Base-by-base conservation (phyloP, 2,888 invertebrate species). In the Marasmarcha lunaedactyla region DNA sequence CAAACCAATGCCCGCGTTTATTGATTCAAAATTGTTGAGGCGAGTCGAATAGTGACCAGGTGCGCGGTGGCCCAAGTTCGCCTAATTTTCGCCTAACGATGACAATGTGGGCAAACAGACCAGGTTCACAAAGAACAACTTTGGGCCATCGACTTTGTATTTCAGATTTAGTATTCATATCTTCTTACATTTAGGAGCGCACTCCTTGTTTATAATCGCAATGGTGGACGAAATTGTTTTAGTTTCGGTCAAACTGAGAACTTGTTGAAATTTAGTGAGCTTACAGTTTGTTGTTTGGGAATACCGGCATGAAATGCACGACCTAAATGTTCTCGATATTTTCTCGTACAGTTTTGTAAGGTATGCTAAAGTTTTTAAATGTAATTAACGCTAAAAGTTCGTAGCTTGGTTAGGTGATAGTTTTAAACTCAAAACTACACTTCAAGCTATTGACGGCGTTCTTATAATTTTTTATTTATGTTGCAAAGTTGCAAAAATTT, bases 11-110 rank as follows among this genome's bases (percentile, higher is more conserved):
- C n/a, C n/a, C 11, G 6, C 30, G 30, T 30, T 30, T 30, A 30
- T 30, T 30, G 30, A 30, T 30, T 7, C 11, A 7, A 30, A 11
- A 30, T 30, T 30, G 30, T 30, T 7, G 6, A n/a, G 30, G 30
- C 30, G 6, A 11, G n/a, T 2, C 30, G 20, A 45, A 46, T 49
- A 44, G 20, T 20, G 20, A 74, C 63, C 78, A 78, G 78, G 79
- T 78, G 78, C 60, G 9, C 54, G 63, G 63, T 59, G 61, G 63
- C 66, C 64, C 72, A 79, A 81, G 74, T 77, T 81, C 71, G 62
- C 55, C 72, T 77, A 79, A 79, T 81, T 73, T 78, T 69, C 64
- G 74, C 77, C 76, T 78, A 78, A 78, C 70, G 70, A 74, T 77
- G 78, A 76, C 74, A 74, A 59, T 70, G 71, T 53, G 63, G 64